Evolutionary conservation across 2,797 vertebrate genomes (phyloP).

Genomic region (Coreius guichenoti): DNA sequence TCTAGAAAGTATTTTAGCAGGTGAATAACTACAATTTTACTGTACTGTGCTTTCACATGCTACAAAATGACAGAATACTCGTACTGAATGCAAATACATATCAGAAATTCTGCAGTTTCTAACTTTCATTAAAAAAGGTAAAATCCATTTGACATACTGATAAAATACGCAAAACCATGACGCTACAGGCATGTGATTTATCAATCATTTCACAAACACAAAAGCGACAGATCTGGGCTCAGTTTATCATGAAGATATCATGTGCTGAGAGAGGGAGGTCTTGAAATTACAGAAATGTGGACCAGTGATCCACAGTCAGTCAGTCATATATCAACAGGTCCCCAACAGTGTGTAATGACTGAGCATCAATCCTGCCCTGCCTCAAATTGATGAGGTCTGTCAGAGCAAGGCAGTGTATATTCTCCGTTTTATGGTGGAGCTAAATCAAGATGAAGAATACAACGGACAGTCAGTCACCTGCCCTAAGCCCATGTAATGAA

Average conservation of each 20-base stretch:
- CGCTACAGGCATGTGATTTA: neutral
- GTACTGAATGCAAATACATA: neutral
- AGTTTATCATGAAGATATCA: conserved; percentile 25
- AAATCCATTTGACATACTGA: conserved; percentile 1
- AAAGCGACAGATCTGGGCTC: conserved; percentile 14
- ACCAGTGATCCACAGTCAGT: conserved; percentile 11
- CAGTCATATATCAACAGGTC: conserved; percentile 43
- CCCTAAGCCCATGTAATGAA: neutral
- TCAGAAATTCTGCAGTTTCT: neutral
- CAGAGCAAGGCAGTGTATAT: conserved; percentile 36
- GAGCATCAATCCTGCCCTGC: conserved; percentile 34
- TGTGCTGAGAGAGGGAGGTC: neutral
- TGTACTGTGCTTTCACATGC: neutral
- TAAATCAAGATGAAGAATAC: conserved; percentile 38
- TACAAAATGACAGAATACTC: neutral
- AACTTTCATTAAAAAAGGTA: neutral
- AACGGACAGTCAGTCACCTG: conserved; percentile 22
- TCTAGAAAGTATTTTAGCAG: neutral
- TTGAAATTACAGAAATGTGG: conserved; percentile 33
- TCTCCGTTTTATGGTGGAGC: conserved; percentile 30
- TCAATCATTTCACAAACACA: conserved; percentile 4
- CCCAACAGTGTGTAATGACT: conserved; percentile 19
- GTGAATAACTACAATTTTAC: conserved; percentile 18
- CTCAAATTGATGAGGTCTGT: conserved; percentile 36
- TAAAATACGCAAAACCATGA: neutral